Percentiles rank a stretch among this genome's conserved stretches.
phyloP scores from a whole-genome alignment of 1,140 invertebrate genomes.

The Euura lappo region DNA sequence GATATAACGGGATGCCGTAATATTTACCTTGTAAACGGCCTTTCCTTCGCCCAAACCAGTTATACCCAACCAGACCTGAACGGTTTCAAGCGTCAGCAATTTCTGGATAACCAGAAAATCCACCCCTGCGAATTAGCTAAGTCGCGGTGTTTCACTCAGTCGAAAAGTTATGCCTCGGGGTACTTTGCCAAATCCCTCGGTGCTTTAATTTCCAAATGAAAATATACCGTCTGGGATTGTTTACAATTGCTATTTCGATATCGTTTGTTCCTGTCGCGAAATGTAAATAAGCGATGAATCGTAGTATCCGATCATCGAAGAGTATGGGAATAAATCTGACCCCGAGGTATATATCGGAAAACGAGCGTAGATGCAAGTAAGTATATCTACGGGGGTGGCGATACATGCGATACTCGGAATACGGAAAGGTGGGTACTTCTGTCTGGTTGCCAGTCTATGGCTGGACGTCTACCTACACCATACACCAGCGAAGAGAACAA shows the following conservation, averaged over 20 bases:
- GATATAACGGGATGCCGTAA: background rate
- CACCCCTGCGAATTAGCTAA: no score
- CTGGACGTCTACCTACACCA: background rate
- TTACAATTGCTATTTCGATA: no score
- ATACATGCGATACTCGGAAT: background rate
- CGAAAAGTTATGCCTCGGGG: no score
- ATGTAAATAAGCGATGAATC: background rate
- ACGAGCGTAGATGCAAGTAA: background rate
- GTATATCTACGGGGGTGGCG: background rate
- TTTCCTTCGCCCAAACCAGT: background rate
- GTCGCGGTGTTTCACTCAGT: no score
- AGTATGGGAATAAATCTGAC: background rate
- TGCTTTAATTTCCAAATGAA: no score
- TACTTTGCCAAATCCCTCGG: no score
- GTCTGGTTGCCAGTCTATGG: background rate
- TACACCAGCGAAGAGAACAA: background rate
- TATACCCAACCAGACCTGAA: background rate
- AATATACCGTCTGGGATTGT: no score
- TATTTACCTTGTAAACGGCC: slow-evolving; percentile 4
- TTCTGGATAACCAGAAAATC: no score
- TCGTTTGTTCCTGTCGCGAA: no score
- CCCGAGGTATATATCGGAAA: background rate
- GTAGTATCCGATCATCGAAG: background rate
- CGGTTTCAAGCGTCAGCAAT: background rate
- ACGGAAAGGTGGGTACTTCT: background rate